Conservation (phyloP, 2,113 vertebrate species). For the Tyto alba region DNA sequence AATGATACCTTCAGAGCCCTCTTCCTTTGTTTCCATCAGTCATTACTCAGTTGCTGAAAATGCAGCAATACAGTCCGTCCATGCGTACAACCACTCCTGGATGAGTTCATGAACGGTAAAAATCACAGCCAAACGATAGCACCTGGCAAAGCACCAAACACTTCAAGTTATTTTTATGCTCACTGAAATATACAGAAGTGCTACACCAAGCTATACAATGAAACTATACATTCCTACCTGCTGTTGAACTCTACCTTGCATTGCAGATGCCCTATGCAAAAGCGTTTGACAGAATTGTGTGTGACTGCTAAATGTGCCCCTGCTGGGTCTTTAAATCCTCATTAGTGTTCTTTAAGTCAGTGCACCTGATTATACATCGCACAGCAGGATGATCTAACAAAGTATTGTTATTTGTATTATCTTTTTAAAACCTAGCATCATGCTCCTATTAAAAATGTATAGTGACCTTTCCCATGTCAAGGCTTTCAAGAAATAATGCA, state of each 20-base stretch:
- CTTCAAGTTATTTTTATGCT: background rate
- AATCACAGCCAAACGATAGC: background rate
- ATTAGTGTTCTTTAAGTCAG: slow-evolving; percentile 29
- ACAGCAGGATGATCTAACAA: background rate
- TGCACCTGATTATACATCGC: background rate
- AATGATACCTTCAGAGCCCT: background rate
- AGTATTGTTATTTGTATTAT: slow-evolving; percentile 7
- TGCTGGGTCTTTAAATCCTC: slow-evolving; percentile 13
- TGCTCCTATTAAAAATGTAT: background rate
- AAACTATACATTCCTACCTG: background rate
- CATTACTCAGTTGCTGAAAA: rapidly evolving
- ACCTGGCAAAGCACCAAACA: background rate
- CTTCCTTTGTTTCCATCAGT: background rate
- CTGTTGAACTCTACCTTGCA: background rate
- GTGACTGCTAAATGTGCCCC: background rate
- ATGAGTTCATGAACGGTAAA: background rate
- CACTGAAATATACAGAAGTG: background rate
- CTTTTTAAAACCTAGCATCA: slow-evolving; percentile 6
- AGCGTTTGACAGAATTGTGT: background rate
- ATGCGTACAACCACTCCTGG: background rate
- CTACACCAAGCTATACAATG: background rate
- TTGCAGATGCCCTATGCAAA: background rate
- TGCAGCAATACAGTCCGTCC: background rate
- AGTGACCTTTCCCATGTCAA: background rate
- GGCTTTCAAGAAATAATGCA: slow-evolving; percentile 44